A percentile compares a stretch with the other conserved stretches of the same genome.
These are phyloP conservation scores for Aradophagus sp. DNA, from an alignment of 1,140 invertebrate species.

Conservation along the genomic window DNA sequence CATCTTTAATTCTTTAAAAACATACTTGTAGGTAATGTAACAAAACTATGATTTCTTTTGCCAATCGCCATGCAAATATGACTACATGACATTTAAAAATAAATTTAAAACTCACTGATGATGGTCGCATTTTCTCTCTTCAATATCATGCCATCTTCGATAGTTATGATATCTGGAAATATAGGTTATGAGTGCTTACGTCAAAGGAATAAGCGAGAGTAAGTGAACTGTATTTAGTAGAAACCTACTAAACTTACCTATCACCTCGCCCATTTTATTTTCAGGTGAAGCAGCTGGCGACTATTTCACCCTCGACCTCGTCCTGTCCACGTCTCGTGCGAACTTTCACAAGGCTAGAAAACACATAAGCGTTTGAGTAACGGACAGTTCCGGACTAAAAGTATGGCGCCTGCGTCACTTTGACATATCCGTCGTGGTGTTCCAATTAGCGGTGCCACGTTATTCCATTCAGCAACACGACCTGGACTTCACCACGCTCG, in stretches of 20 bases:
- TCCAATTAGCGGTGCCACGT: no score
- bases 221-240: no score
- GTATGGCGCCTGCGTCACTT: slow-evolving; percentile 18
- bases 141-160: slow-evolving; percentile 14
- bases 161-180: slow-evolving; percentile 34
- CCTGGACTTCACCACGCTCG: background rate
- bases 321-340: slow-evolving; percentile 5
- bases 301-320: background rate
- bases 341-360: slow-evolving; percentile 16
- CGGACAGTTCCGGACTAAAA: slow-evolving; percentile 2
- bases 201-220: slow-evolving; percentile 5
- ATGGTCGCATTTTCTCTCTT: slow-evolving; percentile 27
- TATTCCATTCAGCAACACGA: no score
- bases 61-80: no score
- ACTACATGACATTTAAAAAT: no score
- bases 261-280: slow-evolving; percentile 35
- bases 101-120: slow-evolving; percentile 39
- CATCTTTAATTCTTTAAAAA: no score
- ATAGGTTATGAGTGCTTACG: slow-evolving; percentile 37
- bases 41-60: no score
- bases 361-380: background rate
- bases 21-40: no score
- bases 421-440: background rate
- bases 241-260: no score
- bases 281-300: no score